Percentiles rank a stretch among this genome's conserved stretches.
Evolutionary conservation across 2,888 invertebrate genomes (phyloP).

Genomic region (Ornithoptera priamus): DNA sequence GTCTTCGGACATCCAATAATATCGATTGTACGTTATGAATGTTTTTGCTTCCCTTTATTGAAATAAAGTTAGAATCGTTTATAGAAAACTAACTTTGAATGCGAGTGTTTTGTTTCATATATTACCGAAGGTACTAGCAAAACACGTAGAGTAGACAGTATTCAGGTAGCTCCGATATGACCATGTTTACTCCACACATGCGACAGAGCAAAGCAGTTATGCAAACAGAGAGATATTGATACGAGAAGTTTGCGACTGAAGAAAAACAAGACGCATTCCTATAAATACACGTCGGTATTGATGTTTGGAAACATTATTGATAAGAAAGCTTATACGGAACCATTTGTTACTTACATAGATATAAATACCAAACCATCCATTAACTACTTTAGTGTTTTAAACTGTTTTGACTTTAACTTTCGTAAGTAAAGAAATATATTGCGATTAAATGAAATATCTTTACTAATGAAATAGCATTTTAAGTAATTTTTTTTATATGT

Average conservation of each 20-base stretch:
- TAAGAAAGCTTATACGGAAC: slow-evolving; percentile 29
- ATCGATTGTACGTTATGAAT: slow-evolving; percentile 55
- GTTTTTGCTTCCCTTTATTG: slow-evolving; percentile 41
- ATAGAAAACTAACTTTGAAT: background rate
- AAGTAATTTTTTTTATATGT: too few species aligned
- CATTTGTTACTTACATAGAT: background rate
- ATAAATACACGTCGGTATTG: slow-evolving; percentile 36
- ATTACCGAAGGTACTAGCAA: slow-evolving; percentile 18
- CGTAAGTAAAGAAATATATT: too few species aligned
- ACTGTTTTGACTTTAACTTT: too few species aligned
- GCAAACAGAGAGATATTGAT: slow-evolving; percentile 73
- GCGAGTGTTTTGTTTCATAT: background rate
- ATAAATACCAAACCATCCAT: background rate
- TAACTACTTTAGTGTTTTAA: background rate
- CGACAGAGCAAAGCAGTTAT: slow-evolving; percentile 62
- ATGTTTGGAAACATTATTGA: slow-evolving; percentile 35
- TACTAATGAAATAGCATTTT: too few species aligned
- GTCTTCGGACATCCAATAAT: slow-evolving; percentile 73
- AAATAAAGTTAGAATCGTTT: background rate
- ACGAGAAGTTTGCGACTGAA: slow-evolving; percentile 65
- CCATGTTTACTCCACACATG: slow-evolving; percentile 59
- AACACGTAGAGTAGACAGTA: slow-evolving; percentile 15
- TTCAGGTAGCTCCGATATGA: slow-evolving; percentile 54
- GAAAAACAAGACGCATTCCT: slow-evolving; percentile 61
- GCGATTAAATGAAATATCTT: too few species aligned